Evolutionary conservation across 2,888 invertebrate species (phyloP).

Genomic region (Ceriagrion tenellum): DNA sequence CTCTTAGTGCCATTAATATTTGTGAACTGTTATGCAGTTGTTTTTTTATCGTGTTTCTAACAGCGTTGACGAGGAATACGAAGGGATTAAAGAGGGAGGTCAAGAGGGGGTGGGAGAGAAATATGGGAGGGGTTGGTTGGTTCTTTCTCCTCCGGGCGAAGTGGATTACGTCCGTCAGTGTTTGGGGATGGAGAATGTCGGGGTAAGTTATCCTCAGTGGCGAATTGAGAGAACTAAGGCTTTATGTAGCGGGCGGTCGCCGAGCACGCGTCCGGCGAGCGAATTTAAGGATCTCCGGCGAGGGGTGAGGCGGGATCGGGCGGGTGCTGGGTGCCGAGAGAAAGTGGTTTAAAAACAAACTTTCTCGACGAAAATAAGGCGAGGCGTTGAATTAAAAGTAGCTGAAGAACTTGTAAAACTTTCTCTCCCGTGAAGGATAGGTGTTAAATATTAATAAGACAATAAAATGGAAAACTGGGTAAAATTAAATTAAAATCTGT

Average conservation of each 20-base stretch:
- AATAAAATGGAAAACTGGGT: background rate
- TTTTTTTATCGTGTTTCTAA: background rate
- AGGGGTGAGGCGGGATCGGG: background rate
- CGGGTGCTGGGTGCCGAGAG: background rate
- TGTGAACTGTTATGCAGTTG: too few relatives aligned
- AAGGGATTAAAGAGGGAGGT: too few relatives aligned
- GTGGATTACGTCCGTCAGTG: background rate
- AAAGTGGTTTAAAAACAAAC: background rate
- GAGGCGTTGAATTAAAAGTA: constrained; percentile 19
- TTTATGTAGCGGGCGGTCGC: background rate
- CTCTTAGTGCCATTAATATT: too few relatives aligned
- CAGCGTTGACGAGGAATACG: background rate
- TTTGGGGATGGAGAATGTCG: background rate
- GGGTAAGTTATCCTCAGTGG: background rate
- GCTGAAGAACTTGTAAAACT: background rate
- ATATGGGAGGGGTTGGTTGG: background rate
- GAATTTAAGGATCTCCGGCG: background rate
- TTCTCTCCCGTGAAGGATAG: constrained; percentile 1
- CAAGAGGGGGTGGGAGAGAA: too few relatives aligned
- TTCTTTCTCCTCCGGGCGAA: background rate
- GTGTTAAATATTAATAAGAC: constrained; percentile 21
- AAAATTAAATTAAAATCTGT: constrained; percentile 13
- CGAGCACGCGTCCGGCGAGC: constrained; percentile 9
- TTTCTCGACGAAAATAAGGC: background rate
- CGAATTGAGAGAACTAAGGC: background rate